Evolutionary conservation across 2,113 vertebrate species (phyloP), one percentile per base, ranked within the genome.

Genomic region (Aspidoscelis tigris): DNA sequence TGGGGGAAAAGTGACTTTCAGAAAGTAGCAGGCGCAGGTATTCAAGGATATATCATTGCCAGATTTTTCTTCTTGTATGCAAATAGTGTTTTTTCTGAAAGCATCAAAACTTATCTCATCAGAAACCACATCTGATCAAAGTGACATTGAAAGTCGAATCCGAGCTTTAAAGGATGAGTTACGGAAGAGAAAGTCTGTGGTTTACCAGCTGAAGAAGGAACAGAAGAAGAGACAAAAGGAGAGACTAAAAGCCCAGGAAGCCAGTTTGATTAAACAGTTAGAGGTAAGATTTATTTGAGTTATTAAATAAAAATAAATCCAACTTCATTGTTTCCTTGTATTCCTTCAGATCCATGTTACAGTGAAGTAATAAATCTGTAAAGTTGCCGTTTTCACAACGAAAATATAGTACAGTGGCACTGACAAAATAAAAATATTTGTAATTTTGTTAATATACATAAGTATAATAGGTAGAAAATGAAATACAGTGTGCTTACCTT

Each of bases 121-220:
- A 99, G 98, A 99, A 95, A 95, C 97, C 69, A 96, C 97, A 47
- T 99, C 98, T 88, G 98, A 99, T 93, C 98, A 98, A 94, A 99
- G 98, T 87, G 98, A 99, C 88, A 97, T 99, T 16, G 98, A 99
- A 95, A 95, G 96, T 86, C 97, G 99, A 70, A 98, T 99, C 92
- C 95, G 95, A 78, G 98, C 98, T 79, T 94, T 99, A 81, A 98
- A 98, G 92, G 97, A 98, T 84, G 98, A 99, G 77, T 95, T 99
- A 11, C 94, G 95, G 50, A 98, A 98, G 81, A 97, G 98, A 73
- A 99, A 98, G 88, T 97, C 96, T 22, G 97, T 98, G 88, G 98
- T 98, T 86, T 95, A 97, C 85, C 97, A 98, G 88, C 92, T 99
- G 89, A 99, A 98, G 92, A 99, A 97, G 90, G 98, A 99, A 88